phyloP scores from a whole-genome alignment of 2,113 vertebrate species.

The Tetrax tetrax region DNA sequence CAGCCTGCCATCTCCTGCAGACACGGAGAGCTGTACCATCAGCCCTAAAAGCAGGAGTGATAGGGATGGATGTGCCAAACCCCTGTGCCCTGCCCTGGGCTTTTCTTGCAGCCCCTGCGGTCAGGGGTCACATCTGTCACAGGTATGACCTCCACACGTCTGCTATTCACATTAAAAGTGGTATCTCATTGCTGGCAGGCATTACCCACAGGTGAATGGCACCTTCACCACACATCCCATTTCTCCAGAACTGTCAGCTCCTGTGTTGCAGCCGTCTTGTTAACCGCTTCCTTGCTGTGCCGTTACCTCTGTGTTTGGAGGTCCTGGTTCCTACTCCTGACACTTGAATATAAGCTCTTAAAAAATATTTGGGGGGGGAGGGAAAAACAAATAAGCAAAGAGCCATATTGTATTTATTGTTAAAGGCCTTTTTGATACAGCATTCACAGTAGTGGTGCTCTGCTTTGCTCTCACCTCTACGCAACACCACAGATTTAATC shows the following conservation, averaged over 20 bases:
- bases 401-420: not conserved
- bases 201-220: not conserved
- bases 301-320: not conserved
- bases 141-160: not conserved
- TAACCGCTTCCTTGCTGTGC: not conserved
- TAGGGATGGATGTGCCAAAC: not conserved
- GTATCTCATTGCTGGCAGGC: not conserved
- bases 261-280: not conserved
- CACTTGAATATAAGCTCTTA: not conserved
- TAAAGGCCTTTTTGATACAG: not conserved
- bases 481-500: not conserved
- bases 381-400: not conserved
- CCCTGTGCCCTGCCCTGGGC: too few species aligned
- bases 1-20: not conserved
- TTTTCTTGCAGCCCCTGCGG: not conserved
- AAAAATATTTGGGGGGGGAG: accelerated
- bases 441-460: not conserved
- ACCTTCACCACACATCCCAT: accelerated
- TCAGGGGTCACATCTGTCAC: not conserved
- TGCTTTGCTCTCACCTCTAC: not conserved
- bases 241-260: not conserved
- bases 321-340: not conserved
- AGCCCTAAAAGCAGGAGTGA: not conserved
- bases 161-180: not conserved
- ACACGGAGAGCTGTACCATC: not conserved